Conservation (phyloP, 2,888 invertebrate species). For the Himalopsyche tibetana region DNA sequence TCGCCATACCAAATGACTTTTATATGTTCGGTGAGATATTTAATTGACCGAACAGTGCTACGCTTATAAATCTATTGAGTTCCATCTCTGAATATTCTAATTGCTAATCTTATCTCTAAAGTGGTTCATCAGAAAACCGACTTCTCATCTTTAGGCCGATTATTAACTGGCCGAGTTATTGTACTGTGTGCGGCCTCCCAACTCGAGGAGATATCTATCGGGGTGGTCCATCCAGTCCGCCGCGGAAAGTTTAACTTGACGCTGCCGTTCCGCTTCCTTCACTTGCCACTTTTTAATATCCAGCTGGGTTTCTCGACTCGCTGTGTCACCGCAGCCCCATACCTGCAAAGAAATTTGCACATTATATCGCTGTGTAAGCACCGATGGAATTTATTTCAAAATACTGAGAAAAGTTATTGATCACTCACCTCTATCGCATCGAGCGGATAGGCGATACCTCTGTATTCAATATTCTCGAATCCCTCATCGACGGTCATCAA, state of each 20-base stretch:
- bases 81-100: background rate
- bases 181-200: constrained; percentile 90
- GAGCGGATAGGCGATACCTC: constrained; percentile 81
- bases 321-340: constrained; percentile 91
- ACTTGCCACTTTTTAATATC: constrained; percentile 95
- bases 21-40: background rate
- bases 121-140: background rate
- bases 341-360: constrained; percentile 73
- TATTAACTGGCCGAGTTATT: constrained; percentile 80
- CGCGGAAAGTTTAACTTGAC: constrained; percentile 90
- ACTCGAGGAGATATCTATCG: constrained; percentile 91
- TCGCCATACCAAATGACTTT: background rate
- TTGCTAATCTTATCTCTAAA: background rate
- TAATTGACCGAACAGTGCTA: background rate
- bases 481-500: constrained; percentile 84
- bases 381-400: background rate
- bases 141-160: background rate
- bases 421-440: constrained; percentile 79
- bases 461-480: constrained; percentile 83
- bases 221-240: constrained; percentile 98
- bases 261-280: constrained; percentile 90
- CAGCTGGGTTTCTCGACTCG: constrained; percentile 87
- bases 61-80: background rate
- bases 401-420: background rate
- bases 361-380: no score